A percentile compares a stretch with the other conserved stretches of the same genome.
phyloP scores from a whole-genome alignment of 92 coral and sea anemone species.

The Umimayanthus kanabou region DNA sequence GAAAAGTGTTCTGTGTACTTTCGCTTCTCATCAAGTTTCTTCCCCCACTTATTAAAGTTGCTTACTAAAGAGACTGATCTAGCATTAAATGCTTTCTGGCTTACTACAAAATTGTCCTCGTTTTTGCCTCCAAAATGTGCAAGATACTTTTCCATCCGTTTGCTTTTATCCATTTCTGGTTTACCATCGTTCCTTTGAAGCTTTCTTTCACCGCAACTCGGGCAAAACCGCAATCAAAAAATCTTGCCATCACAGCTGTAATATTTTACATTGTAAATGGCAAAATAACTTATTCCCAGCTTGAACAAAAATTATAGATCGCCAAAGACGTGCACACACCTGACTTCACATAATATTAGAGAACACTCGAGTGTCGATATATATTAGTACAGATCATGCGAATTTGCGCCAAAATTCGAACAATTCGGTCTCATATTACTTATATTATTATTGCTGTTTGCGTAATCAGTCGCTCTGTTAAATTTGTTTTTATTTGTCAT shows the following conservation, averaged over 20 bases:
- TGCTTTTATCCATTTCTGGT: constrained; percentile 23
- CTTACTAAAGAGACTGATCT: constrained; percentile 2
- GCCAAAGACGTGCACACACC: too few relatives aligned
- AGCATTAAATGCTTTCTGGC: constrained; percentile 2
- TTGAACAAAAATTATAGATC: too few relatives aligned
- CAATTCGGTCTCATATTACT: too few relatives aligned
- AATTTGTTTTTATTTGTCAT: too few relatives aligned
- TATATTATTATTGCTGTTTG: too few relatives aligned
- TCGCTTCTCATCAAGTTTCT: background rate
- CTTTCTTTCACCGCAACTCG: constrained; percentile 48
- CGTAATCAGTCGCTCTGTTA: too few relatives aligned
- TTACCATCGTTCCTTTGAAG: constrained; percentile 37
- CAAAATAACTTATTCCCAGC: too few relatives aligned
- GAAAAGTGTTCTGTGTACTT: background rate
- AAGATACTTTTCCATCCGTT: background rate
- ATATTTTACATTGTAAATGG: too few relatives aligned
- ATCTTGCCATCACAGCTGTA: constrained; percentile 24
- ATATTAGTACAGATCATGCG: too few relatives aligned
- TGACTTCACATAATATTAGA: too few relatives aligned
- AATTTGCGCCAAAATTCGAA: too few relatives aligned
- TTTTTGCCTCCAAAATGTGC: background rate
- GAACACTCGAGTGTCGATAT: too few relatives aligned
- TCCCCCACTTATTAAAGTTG: constrained; percentile 7
- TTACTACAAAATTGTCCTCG: background rate
- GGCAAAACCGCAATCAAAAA: constrained; percentile 46